Evolutionary conservation across 2,113 vertebrate species (phyloP).

Genomic region (Manacus vitellinus): DNA sequence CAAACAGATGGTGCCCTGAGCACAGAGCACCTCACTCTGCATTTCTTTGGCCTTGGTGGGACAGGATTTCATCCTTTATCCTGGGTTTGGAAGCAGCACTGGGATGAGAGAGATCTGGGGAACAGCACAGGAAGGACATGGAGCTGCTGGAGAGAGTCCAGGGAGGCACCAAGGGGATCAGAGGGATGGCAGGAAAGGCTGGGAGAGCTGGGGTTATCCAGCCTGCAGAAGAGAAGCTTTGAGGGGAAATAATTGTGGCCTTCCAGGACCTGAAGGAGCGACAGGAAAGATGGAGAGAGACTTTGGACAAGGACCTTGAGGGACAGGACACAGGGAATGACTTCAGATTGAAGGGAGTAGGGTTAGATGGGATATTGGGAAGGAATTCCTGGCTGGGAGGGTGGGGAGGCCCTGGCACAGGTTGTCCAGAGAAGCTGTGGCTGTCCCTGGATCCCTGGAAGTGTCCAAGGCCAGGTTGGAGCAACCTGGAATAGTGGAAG

Average conservation of each 20-base stretch:
- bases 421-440: accelerated
- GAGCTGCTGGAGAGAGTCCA: not conserved
- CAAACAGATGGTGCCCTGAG: not conserved
- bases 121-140: not conserved
- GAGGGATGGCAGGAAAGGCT: not conserved
- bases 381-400: not conserved
- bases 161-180: not conserved
- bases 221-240: not conserved
- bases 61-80: not conserved
- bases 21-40: not conserved
- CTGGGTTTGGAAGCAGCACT: not conserved
- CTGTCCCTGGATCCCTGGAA: not conserved
- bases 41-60: not conserved
- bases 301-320: accelerated
- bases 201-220: not conserved
- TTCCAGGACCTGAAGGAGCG: not conserved
- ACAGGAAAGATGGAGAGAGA: accelerated
- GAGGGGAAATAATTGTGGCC: accelerated
- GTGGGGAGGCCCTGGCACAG: accelerated
- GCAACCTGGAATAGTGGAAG: accelerated
- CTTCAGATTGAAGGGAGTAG: accelerated
- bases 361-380: accelerated
- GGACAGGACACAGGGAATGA: not conserved
- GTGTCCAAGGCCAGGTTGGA: not conserved
- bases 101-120: not conserved